Percentiles rank a stretch among this genome's conserved stretches.
These are phyloP conservation scores for Diplolepis rosae DNA, from an alignment of 2,888 invertebrate genomes.

Conservation along the genomic window DNA sequence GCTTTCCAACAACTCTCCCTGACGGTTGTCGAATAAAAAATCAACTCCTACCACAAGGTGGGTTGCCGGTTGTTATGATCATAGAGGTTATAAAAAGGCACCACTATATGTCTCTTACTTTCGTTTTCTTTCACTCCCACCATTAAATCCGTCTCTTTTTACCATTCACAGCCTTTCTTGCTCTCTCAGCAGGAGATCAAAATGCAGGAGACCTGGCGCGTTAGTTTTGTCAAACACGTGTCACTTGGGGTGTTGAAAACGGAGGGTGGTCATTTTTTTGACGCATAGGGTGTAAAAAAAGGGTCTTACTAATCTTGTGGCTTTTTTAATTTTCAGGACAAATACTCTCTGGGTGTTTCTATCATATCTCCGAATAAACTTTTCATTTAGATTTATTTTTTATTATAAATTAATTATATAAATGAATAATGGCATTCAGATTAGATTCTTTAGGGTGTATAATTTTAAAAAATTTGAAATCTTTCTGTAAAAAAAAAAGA, in stretches of 20 bases:
- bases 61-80: background rate
- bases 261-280: slow-evolving; percentile 17
- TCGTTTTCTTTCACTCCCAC: background rate
- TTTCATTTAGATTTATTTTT: background rate
- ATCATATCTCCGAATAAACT: too few relatives aligned
- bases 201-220: background rate
- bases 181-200: slow-evolving; percentile 16
- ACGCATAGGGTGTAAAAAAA: slow-evolving; percentile 17
- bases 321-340: background rate
- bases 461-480: too few relatives aligned
- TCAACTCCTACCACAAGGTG: slow-evolving; percentile 8
- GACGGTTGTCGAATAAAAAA: slow-evolving; percentile 6
- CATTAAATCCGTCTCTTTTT: slow-evolving; percentile 14
- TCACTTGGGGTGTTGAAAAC: background rate
- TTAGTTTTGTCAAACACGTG: slow-evolving; percentile 10
- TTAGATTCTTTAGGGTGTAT: too few relatives aligned
- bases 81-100: background rate
- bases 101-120: background rate
- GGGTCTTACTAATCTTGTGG: slow-evolving; percentile 22
- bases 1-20: slow-evolving; percentile 24
- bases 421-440: too few relatives aligned
- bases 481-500: too few relatives aligned
- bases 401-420: background rate
- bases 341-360: background rate
- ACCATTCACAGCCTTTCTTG: background rate